Evolutionary conservation across 53 echinoderm and acorn worm genomes (phyloP).

Genomic region (Zoroaster sp.): DNA sequence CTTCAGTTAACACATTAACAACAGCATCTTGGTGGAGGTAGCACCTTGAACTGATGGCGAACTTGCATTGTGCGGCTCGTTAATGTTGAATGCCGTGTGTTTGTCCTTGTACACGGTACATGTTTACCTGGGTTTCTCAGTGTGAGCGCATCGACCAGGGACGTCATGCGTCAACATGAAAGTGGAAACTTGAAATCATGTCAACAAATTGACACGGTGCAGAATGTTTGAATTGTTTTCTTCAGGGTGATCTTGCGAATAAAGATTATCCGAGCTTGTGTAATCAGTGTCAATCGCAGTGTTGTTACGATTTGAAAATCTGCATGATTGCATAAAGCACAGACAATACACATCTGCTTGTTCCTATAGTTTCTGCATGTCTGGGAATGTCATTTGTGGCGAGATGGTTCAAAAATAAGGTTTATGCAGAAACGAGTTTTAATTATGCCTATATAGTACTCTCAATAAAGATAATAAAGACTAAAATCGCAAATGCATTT

Average conservation of each 20-base stretch:
- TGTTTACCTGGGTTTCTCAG: neutral
- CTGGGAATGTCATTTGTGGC: too few species aligned
- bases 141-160: neutral
- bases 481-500: too few species aligned
- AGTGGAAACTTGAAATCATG: neutral
- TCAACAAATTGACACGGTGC: neutral
- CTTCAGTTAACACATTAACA: neutral
- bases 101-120: neutral
- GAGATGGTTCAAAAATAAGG: neutral
- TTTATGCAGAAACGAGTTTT: neutral
- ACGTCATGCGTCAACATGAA: neutral
- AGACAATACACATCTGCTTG: too few species aligned
- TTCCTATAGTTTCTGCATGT: too few species aligned
- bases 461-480: too few species aligned
- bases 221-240: neutral
- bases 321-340: neutral
- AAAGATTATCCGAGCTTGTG: neutral
- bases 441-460: neutral
- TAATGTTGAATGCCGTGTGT: neutral
- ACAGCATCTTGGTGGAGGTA: neutral
- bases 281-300: neutral
- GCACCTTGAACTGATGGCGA: neutral
- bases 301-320: neutral
- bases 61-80: neutral
- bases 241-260: neutral